Conservation (phyloP, 2,888 invertebrate species). For the Pyrrhosoma nymphula region DNA sequence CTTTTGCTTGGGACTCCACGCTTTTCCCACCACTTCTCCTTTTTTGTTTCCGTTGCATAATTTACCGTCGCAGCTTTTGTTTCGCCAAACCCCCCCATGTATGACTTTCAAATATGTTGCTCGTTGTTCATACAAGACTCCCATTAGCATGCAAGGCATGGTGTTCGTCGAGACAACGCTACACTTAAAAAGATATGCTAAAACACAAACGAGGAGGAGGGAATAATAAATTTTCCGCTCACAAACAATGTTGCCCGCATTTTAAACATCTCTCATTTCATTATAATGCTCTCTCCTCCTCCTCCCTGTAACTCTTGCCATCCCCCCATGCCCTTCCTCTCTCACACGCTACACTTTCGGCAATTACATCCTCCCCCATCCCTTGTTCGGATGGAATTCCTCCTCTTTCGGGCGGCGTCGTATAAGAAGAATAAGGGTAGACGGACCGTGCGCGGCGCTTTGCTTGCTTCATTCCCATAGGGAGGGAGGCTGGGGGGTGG, state of each 20-base stretch:
- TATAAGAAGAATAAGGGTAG: too few relatives aligned
- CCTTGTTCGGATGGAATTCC: not conserved
- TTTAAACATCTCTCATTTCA: not conserved
- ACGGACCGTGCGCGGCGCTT: not conserved
- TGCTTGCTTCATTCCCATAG: not conserved
- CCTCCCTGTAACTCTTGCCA: not conserved
- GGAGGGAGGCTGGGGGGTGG: too few relatives aligned
- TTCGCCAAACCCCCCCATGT: too few relatives aligned
- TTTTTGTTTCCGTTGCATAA: not conserved
- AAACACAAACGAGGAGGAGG: not conserved
- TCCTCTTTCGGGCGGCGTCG: not conserved
- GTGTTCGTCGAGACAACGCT: not conserved
- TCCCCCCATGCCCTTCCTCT: not conserved
- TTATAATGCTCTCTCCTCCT: not conserved
- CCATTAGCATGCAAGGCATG: not conserved
- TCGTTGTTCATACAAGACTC: not conserved
- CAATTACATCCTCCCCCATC: not conserved
- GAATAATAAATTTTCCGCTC: not conserved
- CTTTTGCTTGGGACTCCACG: too few relatives aligned
- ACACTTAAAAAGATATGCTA: not conserved
- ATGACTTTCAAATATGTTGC: not conserved
- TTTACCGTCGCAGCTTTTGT: not conserved
- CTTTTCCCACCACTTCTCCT: not conserved
- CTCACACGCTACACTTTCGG: slow-evolving; percentile 3
- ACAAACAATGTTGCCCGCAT: not conserved